Percentiles rank a stretch among this genome's conserved stretches.
Evolutionary conservation across 1,140 invertebrate species (phyloP).

Genomic region (Grapholita molesta): DNA sequence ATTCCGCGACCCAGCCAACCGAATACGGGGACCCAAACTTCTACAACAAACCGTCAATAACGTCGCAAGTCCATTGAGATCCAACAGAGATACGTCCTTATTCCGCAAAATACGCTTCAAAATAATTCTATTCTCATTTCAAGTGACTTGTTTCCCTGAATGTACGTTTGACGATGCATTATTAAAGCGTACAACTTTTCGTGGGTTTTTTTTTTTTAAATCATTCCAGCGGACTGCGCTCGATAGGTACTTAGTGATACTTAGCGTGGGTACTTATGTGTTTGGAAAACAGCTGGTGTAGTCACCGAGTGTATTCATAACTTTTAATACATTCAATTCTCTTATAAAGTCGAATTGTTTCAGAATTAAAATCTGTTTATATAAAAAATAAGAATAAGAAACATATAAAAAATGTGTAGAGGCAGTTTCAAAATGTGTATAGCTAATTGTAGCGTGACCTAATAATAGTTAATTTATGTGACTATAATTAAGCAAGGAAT

Average conservation of each 20-base stretch:
- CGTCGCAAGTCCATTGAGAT: neutral
- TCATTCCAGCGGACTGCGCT: neutral
- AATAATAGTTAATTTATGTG: no score
- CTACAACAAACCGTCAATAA: neutral
- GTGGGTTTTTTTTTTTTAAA: neutral
- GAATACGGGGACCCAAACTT: neutral
- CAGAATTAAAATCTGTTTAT: no score
- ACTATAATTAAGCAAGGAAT: no score
- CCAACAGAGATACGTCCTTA: neutral
- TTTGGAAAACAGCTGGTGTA: neutral
- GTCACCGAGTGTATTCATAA: neutral
- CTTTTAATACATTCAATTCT: no score
- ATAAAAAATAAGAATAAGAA: no score
- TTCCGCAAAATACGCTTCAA: neutral
- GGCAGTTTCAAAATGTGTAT: no score
- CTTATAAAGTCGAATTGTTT: no score
- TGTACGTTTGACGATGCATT: neutral
- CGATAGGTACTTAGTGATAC: neutral
- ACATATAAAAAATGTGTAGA: no score
- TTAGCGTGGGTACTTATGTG: neutral
- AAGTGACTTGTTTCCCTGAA: neutral
- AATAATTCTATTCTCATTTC: neutral
- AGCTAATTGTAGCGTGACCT: no score
- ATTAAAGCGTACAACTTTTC: neutral
- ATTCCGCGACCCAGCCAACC: neutral